A percentile compares a stretch with the other conserved stretches of the same genome.
Conservation (phyloP, 2,113 vertebrate species). For the Ciconia maguari region DNA sequence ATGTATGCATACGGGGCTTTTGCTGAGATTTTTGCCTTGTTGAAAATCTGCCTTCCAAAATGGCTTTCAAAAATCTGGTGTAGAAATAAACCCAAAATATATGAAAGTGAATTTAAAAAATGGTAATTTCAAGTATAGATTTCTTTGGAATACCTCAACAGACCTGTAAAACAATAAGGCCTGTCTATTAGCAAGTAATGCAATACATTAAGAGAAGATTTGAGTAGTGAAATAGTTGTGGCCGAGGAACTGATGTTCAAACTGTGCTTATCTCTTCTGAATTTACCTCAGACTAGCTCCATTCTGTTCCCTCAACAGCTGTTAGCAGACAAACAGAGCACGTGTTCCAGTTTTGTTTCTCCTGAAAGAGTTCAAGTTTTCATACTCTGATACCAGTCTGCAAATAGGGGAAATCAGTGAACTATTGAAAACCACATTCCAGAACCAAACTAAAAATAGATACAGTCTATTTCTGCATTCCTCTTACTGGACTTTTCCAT, state of each 20-base stretch:
- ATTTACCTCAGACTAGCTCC: neutral
- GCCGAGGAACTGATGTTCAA: neutral
- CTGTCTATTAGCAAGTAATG: neutral
- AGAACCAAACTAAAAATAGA: neutral
- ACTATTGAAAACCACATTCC: neutral
- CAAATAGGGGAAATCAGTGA: neutral
- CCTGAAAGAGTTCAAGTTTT: neutral
- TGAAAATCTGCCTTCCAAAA: neutral
- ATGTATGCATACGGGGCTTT: neutral
- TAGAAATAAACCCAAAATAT: neutral
- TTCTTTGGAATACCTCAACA: neutral
- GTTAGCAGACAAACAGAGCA: neutral
- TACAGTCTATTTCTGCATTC: neutral
- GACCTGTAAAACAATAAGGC: neutral
- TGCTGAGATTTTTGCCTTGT: neutral
- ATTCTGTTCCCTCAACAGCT: neutral
- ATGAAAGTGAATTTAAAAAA: neutral
- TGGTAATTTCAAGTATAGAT: neutral
- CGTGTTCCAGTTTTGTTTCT: neutral
- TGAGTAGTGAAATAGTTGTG: neutral
- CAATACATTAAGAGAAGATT: neutral
- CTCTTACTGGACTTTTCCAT: neutral
- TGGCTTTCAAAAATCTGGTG: neutral
- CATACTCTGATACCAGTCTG: neutral
- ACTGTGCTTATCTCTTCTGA: neutral